phyloP scores from a whole-genome alignment of 2,797 vertebrate genomes.

The Galago senegalensis region DNA sequence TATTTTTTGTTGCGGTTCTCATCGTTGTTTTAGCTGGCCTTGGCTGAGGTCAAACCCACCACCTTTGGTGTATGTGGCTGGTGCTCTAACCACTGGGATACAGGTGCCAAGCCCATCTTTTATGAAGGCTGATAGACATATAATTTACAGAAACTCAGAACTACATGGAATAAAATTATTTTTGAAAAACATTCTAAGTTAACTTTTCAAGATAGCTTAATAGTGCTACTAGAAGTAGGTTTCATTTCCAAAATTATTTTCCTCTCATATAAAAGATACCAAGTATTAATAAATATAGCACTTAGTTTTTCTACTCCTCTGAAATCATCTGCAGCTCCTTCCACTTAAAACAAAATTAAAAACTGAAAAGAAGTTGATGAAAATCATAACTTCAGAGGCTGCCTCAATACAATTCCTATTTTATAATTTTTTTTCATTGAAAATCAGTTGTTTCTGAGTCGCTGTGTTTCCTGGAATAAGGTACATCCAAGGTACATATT shows the following conservation, averaged over 20 bases:
- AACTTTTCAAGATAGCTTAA: not conserved
- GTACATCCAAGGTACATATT: not conserved
- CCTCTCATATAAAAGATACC: not conserved
- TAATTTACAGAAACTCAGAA: slow-evolving; percentile 6
- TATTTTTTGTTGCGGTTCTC: too few relatives aligned
- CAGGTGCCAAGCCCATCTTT: not conserved
- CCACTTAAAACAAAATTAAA: not conserved
- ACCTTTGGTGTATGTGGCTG: too few relatives aligned
- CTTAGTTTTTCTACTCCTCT: not conserved
- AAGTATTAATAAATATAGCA: not conserved
- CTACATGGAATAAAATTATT: slow-evolving; percentile 24
- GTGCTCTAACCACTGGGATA: too few relatives aligned
- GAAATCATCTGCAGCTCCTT: not conserved
- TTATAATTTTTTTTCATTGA: slow-evolving; percentile 17
- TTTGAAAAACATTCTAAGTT: slow-evolving; percentile 20
- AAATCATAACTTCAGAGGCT: not conserved
- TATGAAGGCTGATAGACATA: not conserved
- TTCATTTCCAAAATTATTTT: slow-evolving; percentile 43
- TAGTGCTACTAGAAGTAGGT: not conserved
- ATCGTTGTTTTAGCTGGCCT: too few relatives aligned
- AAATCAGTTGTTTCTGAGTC: not conserved
- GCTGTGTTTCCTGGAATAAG: not conserved
- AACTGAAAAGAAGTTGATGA: not conserved
- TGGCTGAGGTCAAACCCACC: too few relatives aligned
- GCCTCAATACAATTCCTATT: not conserved